Conservation (phyloP, 1,140 invertebrate species). For the Orius insidiosus region DNA sequence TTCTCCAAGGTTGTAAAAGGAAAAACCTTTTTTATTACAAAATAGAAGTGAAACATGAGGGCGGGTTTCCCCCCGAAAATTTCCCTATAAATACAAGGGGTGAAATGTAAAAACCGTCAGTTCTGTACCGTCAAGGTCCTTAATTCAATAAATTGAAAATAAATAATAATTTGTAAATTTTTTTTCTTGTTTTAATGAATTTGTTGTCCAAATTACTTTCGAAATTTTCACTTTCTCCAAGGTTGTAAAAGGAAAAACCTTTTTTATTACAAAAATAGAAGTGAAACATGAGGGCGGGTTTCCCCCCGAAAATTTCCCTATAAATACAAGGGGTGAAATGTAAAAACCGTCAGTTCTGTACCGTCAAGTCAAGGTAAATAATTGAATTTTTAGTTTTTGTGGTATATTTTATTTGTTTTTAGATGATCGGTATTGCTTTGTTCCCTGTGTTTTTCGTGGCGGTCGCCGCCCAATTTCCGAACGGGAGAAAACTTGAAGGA, state of each 20-base stretch:
- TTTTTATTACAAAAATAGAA: too few relatives aligned
- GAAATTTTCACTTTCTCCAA: too few relatives aligned
- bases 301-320: neutral
- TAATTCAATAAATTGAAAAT: too few relatives aligned
- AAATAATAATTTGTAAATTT: too few relatives aligned
- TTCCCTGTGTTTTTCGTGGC: slow-evolving; percentile 20
- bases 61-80: neutral
- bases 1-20: too few relatives aligned
- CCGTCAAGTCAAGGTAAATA: slow-evolving; percentile 18
- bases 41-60: too few relatives aligned
- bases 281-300: neutral
- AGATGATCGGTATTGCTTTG: slow-evolving; percentile 29
- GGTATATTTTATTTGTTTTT: slow-evolving; percentile 19
- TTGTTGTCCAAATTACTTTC: too few relatives aligned
- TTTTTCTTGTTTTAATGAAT: too few relatives aligned
- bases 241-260: too few relatives aligned
- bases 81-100: neutral
- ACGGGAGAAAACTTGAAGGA: slow-evolving; percentile 49
- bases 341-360: neutral
- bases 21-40: too few relatives aligned
- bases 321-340: too few relatives aligned
- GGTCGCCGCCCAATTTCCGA: slow-evolving; percentile 42
- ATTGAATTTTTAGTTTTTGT: too few relatives aligned
- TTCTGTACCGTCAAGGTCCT: neutral
- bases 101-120: neutral